A percentile compares a stretch with the other conserved stretches of the same genome.
phyloP scores from a whole-genome alignment of 2,797 vertebrate genomes.

The Rhinogobio ventralis region DNA sequence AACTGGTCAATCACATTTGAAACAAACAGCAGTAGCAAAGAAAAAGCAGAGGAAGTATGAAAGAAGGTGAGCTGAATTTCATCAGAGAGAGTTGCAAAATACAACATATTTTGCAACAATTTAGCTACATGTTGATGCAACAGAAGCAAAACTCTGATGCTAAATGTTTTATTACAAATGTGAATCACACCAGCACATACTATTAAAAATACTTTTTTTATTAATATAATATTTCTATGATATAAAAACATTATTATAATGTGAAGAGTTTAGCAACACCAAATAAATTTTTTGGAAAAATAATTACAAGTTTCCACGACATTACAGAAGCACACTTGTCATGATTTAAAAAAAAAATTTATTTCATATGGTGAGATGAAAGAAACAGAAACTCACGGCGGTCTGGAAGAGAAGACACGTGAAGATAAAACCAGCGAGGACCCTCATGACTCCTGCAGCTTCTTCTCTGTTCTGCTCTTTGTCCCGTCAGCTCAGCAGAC shows the following conservation, averaged over 20 bases:
- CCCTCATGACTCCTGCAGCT: constrained; percentile 11
- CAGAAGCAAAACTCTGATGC: background rate
- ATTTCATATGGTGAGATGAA: background rate
- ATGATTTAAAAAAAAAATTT: background rate
- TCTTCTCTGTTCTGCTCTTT: background rate
- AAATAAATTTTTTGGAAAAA: background rate
- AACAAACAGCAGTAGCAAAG: background rate
- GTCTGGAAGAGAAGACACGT: background rate
- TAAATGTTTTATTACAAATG: background rate
- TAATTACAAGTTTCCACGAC: background rate
- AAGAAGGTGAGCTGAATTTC: background rate
- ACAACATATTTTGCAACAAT: background rate
- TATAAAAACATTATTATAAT: background rate
- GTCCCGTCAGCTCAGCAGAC: background rate
- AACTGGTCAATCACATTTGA: background rate
- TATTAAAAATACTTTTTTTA: background rate
- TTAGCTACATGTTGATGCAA: background rate
- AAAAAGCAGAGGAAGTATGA: background rate
- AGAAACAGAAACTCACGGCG: background rate
- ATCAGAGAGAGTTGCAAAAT: background rate
- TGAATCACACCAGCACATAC: background rate
- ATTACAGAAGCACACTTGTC: background rate
- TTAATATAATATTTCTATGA: background rate
- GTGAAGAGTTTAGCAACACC: background rate
- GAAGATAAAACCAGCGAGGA: background rate